These are phyloP conservation scores for Copidosoma aretas DNA, from an alignment of 2,888 invertebrate species.

Conservation along the genomic window DNA sequence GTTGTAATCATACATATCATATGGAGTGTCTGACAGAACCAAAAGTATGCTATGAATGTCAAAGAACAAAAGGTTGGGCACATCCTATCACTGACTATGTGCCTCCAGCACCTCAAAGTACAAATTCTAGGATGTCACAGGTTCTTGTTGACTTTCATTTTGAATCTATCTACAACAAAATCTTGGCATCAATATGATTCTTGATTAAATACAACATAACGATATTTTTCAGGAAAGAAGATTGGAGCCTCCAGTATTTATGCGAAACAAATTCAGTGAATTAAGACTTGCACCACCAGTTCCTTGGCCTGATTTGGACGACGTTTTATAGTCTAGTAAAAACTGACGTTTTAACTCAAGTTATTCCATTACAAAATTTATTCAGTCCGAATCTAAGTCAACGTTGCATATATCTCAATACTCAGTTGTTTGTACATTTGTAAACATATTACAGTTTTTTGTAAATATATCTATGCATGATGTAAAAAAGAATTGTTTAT, in stretches of 20 bases:
- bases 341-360: constrained; percentile 19
- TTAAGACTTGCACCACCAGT: constrained; percentile 58
- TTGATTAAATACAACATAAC: background rate
- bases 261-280: constrained; percentile 54
- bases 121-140: constrained; percentile 20
- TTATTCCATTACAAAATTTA: constrained; percentile 24
- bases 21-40: constrained; percentile 55
- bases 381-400: constrained; percentile 29
- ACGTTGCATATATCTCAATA: constrained; percentile 24
- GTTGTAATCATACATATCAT: constrained; percentile 60
- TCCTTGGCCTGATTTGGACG: constrained; percentile 58
- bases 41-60: constrained; percentile 57
- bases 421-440: constrained; percentile 38
- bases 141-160: constrained; percentile 3
- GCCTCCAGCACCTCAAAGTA: constrained; percentile 48
- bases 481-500: constrained; percentile 24
- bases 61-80: constrained; percentile 58
- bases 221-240: constrained; percentile 51
- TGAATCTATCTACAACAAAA: background rate
- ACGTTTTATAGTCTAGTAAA: constrained; percentile 60
- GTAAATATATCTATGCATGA: constrained; percentile 27
- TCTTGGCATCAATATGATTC: background rate
- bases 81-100: constrained; percentile 50
- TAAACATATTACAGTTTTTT: constrained; percentile 35
- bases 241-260: constrained; percentile 56